These are phyloP conservation scores for Gallirallus australis DNA, from an alignment of 2,797 vertebrate genomes.

Conservation along the genomic window DNA sequence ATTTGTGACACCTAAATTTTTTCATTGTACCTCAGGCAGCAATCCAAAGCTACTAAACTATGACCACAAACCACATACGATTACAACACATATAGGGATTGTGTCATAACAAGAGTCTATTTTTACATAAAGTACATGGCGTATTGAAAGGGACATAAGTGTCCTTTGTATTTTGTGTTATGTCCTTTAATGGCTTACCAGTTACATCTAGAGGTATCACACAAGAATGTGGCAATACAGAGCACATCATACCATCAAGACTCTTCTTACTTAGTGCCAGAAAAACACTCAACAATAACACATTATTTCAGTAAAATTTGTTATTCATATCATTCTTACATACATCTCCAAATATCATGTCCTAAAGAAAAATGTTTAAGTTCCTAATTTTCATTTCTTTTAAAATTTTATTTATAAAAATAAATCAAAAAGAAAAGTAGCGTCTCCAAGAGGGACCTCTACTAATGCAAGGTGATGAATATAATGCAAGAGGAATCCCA, in stretches of 20 bases:
- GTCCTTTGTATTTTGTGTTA: neutral
- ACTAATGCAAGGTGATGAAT: neutral
- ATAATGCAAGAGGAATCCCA: neutral
- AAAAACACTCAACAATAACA: neutral
- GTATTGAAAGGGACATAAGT: neutral
- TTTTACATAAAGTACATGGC: neutral
- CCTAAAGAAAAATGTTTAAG: neutral
- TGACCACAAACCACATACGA: neutral
- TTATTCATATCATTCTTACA: neutral
- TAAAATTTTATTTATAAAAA: neutral
- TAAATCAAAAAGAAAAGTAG: neutral
- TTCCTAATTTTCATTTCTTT: neutral
- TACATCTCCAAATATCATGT: neutral
- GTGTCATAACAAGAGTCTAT: neutral
- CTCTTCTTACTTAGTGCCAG: neutral
- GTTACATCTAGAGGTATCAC: conserved; percentile 4
- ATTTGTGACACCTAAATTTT: conserved; percentile 23
- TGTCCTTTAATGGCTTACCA: neutral
- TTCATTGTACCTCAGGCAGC: neutral
- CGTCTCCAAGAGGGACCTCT: neutral
- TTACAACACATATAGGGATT: conserved; percentile 29
- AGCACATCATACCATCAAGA: neutral
- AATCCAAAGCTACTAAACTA: conserved; percentile 31
- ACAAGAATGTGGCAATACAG: neutral
- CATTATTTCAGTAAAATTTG: neutral